phyloP scores from a whole-genome alignment of 2,797 vertebrate species.

The Aplochiton taeniatus region DNA sequence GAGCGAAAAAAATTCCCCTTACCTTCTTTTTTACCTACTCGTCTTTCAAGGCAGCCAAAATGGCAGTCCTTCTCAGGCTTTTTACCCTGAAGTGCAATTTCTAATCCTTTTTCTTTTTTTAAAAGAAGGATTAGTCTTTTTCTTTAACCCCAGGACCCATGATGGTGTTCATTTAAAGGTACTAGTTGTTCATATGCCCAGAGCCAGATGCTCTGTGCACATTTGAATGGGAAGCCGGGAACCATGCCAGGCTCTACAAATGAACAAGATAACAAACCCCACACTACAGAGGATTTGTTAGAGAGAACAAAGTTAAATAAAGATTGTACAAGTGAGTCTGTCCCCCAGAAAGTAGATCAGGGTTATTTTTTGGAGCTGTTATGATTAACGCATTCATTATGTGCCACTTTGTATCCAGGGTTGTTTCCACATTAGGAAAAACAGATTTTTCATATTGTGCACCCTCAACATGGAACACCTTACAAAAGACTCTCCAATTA shows the following conservation, averaged over 20 bases:
- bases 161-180: slow-evolving; percentile 34
- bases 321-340: too few relatives aligned
- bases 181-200: slow-evolving; percentile 7
- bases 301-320: too few relatives aligned
- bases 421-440: too few relatives aligned
- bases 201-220: slow-evolving; percentile 5
- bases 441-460: too few relatives aligned
- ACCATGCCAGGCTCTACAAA: neutral
- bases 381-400: too few relatives aligned
- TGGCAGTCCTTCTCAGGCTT: slow-evolving; percentile 25
- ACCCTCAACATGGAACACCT: too few relatives aligned
- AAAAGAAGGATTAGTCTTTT: slow-evolving; percentile 28
- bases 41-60: slow-evolving; percentile 24
- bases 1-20: slow-evolving; percentile 8
- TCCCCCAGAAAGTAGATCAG: too few relatives aligned
- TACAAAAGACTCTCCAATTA: too few relatives aligned
- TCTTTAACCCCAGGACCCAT: slow-evolving; percentile 1
- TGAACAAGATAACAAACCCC: too few relatives aligned
- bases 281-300: too few relatives aligned
- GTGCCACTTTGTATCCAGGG: too few relatives aligned
- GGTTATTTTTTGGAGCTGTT: too few relatives aligned
- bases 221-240: neutral
- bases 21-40: slow-evolving; percentile 17
- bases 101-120: slow-evolving; percentile 21
- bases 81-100: slow-evolving; percentile 28